Evolutionary conservation across 2,113 vertebrate species (phyloP).

Genomic region (Columba livia): DNA sequence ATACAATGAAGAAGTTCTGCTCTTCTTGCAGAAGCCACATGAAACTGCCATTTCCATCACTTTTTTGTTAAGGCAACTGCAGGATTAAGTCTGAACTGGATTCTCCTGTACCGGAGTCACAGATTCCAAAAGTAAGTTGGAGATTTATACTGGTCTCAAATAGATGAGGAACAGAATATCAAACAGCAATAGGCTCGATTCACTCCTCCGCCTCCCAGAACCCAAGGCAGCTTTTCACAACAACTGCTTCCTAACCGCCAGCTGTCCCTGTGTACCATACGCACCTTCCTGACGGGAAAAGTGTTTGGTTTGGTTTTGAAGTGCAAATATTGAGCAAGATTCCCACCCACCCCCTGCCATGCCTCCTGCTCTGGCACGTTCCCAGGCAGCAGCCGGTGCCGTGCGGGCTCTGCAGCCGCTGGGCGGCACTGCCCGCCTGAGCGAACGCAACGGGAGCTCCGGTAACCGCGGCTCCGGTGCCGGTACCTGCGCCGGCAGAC

Average conservation of each 20-base stretch:
- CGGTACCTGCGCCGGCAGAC: background rate
- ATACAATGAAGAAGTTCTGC: accelerated
- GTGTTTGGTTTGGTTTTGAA: background rate
- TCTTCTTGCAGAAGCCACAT: background rate
- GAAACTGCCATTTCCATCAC: background rate
- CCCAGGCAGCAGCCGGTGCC: background rate
- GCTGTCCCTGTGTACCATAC: background rate
- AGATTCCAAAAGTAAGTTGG: background rate
- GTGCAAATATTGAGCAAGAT: background rate
- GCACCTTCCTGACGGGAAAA: background rate
- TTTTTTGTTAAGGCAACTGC: background rate
- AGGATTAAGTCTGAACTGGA: background rate
- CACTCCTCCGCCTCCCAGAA: background rate
- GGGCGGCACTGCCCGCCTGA: background rate
- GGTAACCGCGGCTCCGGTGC: background rate
- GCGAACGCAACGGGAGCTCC: background rate
- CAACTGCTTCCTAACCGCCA: accelerated
- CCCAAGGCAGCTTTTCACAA: background rate
- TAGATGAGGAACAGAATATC: background rate
- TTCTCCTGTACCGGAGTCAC: background rate
- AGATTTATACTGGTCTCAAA: background rate
- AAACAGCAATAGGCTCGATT: background rate
- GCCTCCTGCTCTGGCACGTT: background rate
- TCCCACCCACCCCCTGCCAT: background rate
- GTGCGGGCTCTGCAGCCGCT: background rate